phyloP scores from a whole-genome alignment of 2,888 invertebrate species.

The Junonia oenone region DNA sequence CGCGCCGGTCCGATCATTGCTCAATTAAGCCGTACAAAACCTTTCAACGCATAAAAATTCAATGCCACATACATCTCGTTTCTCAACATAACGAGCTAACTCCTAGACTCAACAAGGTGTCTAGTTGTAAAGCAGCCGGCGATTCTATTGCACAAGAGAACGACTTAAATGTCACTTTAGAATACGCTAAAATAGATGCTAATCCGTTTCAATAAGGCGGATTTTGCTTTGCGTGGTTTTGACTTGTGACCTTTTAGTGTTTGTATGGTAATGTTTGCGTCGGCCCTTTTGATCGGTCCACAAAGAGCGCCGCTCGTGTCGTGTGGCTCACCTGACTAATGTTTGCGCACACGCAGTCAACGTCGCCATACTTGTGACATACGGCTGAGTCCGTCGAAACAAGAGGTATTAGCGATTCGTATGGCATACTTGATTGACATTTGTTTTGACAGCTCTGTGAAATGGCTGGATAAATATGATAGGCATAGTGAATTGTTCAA shows the following conservation, averaged over 20 bases:
- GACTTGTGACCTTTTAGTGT: constrained; percentile 7
- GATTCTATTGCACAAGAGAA: background rate
- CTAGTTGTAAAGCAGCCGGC: constrained; percentile 48
- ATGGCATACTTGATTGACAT: constrained; percentile 10
- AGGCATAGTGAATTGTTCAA: no score
- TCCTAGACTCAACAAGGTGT: constrained; percentile 70
- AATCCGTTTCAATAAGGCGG: background rate
- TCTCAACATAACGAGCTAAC: constrained; percentile 49
- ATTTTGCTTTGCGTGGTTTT: background rate
- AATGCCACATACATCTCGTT: constrained; percentile 29
- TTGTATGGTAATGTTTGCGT: constrained; percentile 46
- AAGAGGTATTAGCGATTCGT: constrained; percentile 25
- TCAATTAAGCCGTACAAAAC: constrained; percentile 21
- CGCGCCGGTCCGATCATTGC: constrained; percentile 10
- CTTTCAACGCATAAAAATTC: constrained; percentile 26
- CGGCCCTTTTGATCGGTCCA: constrained; percentile 67
- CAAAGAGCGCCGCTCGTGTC: constrained; percentile 74
- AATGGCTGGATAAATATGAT: no score
- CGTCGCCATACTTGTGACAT: constrained; percentile 25
- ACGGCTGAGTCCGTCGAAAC: constrained; percentile 22
- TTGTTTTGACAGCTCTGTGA: no score
- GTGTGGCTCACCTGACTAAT: constrained; percentile 72
- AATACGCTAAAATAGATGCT: background rate
- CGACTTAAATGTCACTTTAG: background rate
- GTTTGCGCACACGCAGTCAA: constrained; percentile 37